Conservation (phyloP, 53 echinoderm and acorn worm species). For the Paelopatides confundens region DNA sequence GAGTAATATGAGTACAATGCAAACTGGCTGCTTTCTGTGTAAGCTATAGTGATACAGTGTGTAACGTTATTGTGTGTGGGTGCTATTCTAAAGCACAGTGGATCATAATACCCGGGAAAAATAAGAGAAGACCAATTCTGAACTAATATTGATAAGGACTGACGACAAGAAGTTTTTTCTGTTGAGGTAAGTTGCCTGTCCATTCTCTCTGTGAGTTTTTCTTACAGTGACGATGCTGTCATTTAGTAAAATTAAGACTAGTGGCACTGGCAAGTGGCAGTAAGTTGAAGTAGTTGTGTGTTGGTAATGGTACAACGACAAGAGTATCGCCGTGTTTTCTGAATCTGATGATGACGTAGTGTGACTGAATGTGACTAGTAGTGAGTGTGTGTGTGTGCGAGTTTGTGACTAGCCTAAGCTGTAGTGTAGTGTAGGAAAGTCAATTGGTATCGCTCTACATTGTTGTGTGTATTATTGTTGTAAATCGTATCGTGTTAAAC, state of each 20-base stretch:
- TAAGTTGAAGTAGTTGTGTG: too few relatives aligned
- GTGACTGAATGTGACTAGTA: too few relatives aligned
- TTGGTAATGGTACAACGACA: too few relatives aligned
- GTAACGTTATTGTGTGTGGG: neutral
- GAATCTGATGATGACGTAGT: too few relatives aligned
- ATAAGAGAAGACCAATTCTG: neutral
- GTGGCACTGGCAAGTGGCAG: too few relatives aligned
- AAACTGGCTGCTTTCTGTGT: neutral
- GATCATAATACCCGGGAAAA: slow-evolving; percentile 3
- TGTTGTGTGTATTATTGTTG: too few relatives aligned
- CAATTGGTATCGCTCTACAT: too few relatives aligned
- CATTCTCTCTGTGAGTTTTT: neutral
- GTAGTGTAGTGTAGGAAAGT: too few relatives aligned
- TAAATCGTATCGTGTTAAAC: too few relatives aligned
- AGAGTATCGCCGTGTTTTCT: too few relatives aligned
- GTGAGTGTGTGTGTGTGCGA: too few relatives aligned
- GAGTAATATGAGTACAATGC: slow-evolving; percentile 20
- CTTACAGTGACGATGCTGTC: neutral
- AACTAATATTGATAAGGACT: neutral
- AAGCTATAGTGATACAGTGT: neutral
- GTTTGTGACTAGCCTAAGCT: too few relatives aligned
- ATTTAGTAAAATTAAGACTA: neutral
- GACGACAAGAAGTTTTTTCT: neutral
- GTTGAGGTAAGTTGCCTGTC: neutral
- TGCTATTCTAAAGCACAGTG: neutral